A percentile compares a stretch with the other conserved stretches of the same genome.
These are phyloP conservation scores for Lycaena phlaeas DNA, from an alignment of 2,888 invertebrate species.

Conservation along the genomic window DNA sequence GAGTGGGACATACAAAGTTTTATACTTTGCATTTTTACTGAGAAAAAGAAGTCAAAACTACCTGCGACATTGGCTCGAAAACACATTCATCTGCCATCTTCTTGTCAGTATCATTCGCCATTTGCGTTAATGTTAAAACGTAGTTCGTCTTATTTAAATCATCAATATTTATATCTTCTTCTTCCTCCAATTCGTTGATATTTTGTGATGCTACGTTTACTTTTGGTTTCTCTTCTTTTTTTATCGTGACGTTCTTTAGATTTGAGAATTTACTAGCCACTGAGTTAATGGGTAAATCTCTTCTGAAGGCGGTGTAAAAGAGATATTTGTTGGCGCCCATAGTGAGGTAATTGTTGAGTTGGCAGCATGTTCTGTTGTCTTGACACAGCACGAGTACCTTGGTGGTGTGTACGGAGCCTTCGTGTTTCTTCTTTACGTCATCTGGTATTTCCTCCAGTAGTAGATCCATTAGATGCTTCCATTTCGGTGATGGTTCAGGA, in stretches of 20 bases:
- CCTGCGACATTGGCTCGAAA: slow-evolving; percentile 79
- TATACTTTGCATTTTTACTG: no score
- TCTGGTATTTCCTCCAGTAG: slow-evolving; percentile 85
- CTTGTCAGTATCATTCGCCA: slow-evolving; percentile 28
- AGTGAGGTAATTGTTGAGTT: slow-evolving; percentile 80
- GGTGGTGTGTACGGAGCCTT: slow-evolving; percentile 49
- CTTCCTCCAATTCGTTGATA: slow-evolving; percentile 27
- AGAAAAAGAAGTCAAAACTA: no score
- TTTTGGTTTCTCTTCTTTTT: slow-evolving; percentile 21
- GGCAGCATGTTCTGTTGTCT: slow-evolving; percentile 86
- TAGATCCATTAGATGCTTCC: slow-evolving; percentile 87
- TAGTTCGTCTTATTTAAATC: slow-evolving; percentile 77
- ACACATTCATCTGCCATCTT: slow-evolving; percentile 35
- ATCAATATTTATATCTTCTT: slow-evolving; percentile 36
- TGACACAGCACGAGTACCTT: slow-evolving; percentile 89
- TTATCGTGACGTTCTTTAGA: slow-evolving; percentile 27
- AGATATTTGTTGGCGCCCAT: slow-evolving; percentile 77
- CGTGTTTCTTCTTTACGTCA: slow-evolving; percentile 73
- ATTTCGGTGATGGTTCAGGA: slow-evolving; percentile 92
- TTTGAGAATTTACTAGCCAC: slow-evolving; percentile 66
- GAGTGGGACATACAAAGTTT: no score
- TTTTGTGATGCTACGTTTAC: slow-evolving; percentile 26
- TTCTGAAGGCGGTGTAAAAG: slow-evolving; percentile 74
- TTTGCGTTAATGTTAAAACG: slow-evolving; percentile 79
- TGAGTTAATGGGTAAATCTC: slow-evolving; percentile 71